Conservation (phyloP, 2,888 invertebrate species). For the Galeopsomyia nigrocyanea region DNA sequence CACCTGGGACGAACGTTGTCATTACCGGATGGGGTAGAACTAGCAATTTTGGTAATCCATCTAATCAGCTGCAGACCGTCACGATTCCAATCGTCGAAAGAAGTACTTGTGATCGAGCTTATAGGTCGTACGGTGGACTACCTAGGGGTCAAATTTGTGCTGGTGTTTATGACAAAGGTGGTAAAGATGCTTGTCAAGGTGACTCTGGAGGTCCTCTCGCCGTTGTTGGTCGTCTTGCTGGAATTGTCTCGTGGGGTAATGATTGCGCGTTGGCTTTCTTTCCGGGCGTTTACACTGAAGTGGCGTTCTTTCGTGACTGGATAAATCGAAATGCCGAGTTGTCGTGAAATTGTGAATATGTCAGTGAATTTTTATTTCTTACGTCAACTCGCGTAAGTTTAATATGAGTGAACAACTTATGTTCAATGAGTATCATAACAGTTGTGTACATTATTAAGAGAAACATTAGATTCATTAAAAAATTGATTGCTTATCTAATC, state of each 20-base stretch:
- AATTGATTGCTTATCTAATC: too few relatives aligned
- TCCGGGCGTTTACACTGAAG: slow-evolving; percentile 70
- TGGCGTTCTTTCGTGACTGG: slow-evolving; percentile 70
- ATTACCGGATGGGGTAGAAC: slow-evolving; percentile 59
- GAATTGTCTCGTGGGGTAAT: slow-evolving; percentile 69
- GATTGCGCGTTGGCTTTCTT: slow-evolving; percentile 71
- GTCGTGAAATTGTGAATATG: background rate
- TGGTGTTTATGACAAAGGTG: background rate
- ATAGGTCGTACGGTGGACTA: background rate
- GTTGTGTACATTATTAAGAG: too few relatives aligned
- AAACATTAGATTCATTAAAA: too few relatives aligned
- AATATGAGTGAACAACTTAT: too few relatives aligned
- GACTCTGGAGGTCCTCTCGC: slow-evolving; percentile 58
- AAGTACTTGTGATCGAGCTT: background rate
- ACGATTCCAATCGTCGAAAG: background rate
- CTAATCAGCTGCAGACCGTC: background rate
- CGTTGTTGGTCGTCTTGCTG: slow-evolving; percentile 54
- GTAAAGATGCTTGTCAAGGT: slow-evolving; percentile 49
- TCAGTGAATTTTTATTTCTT: too few relatives aligned
- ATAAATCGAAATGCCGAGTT: slow-evolving; percentile 40
- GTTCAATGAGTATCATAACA: too few relatives aligned
- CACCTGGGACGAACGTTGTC: slow-evolving; percentile 46
- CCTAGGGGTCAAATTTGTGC: background rate
- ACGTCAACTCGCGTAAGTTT: too few relatives aligned
- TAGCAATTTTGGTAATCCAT: slow-evolving; percentile 42